Base-by-base conservation (phyloP, 2,797 vertebrate species). In the Chrysolophus pictus region DNA sequence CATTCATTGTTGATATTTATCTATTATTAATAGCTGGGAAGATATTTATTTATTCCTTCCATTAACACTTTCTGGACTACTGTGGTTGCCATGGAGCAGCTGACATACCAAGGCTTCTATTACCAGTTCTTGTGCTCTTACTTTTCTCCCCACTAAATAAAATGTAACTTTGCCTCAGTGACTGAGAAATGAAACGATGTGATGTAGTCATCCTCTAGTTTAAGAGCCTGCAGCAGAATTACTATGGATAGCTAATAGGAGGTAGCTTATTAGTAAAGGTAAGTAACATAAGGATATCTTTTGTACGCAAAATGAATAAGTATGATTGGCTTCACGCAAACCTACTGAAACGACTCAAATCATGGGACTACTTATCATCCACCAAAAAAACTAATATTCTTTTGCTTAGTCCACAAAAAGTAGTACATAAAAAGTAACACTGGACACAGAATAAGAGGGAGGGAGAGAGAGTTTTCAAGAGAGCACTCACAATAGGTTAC, bases 401-500 rank as follows among this genome's bases (percentile, higher is more conserved):
- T 90, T 77, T 74, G 21, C 14, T 47, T 62, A 65, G 13, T 67
- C 37, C 37, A 41, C 60, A 37, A n/a, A 33, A 14, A 18, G 11
- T 35, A 31, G 74, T 65, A 41, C 29, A 39, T 19, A 67, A 72
- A 89, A 89, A 63, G 22, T 76, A 83, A 47, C 1, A 1, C 26
- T 79, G 85, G 79, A 70, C 12, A 39, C 0, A 0, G 24, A 80
- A 63, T 68, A 41, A 42, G 67, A 90, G 23, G 39, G 4, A 2
- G 5, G 42, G 6, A 2, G 6, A 24, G 5, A 2, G 0, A 0
- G 8, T 1, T 39, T 74, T 26, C 11, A 72, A 60, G 22, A 79
- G 12, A 60, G 5, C 33, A 39, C 10, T 46, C 16, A 14, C 3
- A 49, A 67, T 19, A 56, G 18, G 8, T 58, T 51, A 14, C 29